Evolutionary conservation across 2,113 vertebrate species (phyloP), one percentile per base, ranked within the genome.

Genomic region (Carlito syrichta): DNA sequence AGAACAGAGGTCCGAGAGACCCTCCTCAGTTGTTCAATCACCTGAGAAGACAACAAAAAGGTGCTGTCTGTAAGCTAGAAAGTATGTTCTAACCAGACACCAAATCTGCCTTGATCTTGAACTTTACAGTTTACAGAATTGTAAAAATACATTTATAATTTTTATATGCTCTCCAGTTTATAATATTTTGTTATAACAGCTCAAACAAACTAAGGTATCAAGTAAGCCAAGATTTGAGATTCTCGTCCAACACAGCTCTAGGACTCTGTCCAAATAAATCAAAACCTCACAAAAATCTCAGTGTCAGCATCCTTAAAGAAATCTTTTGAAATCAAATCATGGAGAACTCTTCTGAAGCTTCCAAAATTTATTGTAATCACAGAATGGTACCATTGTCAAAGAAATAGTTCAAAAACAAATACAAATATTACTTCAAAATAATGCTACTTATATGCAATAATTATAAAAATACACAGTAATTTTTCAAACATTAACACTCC

Each of bases 21-120:
- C 7, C 60, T 40, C 17, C 27, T 23, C 14, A 4, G 0, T 6
- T 5, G 40, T 85, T 48, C 25, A 14, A 43, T 14, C 23, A 7
- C 13, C 2, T 16, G 35, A 50, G 11, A 14, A 58, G 19, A 76
- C 20, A 76, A 17, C 22, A 13, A 54, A 14, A 91, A 73, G 11
- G 2, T 25, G 2, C 2, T 73, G 5, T 52, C 27, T 32, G 7
- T 16, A 25, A 19, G 6, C 10, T 40, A 43, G 25, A 43, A 60
- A 52, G 20, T 25, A 0, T 52, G 23, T 3, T 13, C 5, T 23
- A 4, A 19, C 11, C 23, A 35, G 8, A 38, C 1, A 79, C 2
- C 38, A 16, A 79, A 62, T 79, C 10, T 8, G 3, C 19, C 13
- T 78, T 27, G 8, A 52, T 68, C 7, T n/a, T 38, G 14, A 5